These are phyloP conservation scores for Gorsachius magnificus DNA, from an alignment of 2,797 vertebrate genomes.

Conservation along the genomic window DNA sequence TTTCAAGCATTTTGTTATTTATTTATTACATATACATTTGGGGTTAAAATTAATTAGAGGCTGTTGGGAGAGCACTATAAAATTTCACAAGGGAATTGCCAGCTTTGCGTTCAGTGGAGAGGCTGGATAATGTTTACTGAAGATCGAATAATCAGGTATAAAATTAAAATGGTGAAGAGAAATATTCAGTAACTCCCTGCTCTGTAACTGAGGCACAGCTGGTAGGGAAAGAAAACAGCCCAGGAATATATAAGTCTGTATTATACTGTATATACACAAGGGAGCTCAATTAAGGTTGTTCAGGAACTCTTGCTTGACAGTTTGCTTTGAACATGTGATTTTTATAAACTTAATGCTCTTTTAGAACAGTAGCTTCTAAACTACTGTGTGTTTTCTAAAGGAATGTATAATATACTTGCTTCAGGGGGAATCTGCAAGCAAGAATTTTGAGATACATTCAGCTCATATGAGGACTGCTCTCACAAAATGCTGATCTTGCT, in stretches of 20 bases:
- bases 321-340: constrained; percentile 30
- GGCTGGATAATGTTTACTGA: neutral
- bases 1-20: neutral
- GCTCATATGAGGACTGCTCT: neutral
- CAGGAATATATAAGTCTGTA: neutral
- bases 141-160: neutral
- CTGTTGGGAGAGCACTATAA: neutral
- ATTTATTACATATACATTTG: neutral
- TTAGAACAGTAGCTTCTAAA: constrained; percentile 1
- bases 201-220: constrained; percentile 3
- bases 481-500: neutral
- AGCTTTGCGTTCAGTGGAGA: neutral
- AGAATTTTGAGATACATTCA: neutral
- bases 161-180: neutral
- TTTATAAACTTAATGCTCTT: constrained; percentile 10
- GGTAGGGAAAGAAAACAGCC: neutral
- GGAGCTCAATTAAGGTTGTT: constrained; percentile 33
- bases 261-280: neutral
- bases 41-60: neutral
- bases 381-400: constrained; percentile 15
- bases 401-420: neutral
- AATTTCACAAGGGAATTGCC: neutral
- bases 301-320: constrained; percentile 18
- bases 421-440: neutral
- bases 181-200: neutral